phyloP scores from a whole-genome alignment of 2,797 vertebrate genomes.

The Momotus momota region DNA sequence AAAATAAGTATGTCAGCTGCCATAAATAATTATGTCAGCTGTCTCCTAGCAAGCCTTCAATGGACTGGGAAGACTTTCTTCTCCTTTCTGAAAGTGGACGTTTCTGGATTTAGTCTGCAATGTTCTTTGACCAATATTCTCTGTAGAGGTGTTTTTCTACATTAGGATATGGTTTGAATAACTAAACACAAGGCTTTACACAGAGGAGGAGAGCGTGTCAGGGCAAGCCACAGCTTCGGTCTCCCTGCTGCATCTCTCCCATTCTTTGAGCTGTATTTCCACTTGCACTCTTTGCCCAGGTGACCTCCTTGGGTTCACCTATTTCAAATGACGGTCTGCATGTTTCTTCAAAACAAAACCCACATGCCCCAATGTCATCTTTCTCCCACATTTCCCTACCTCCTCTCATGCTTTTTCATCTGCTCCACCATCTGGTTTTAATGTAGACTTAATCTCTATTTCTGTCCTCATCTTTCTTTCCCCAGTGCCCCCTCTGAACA shows the following conservation, averaged over 20 bases:
- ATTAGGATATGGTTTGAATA: neutral
- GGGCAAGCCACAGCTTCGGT: neutral
- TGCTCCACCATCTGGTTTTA: neutral
- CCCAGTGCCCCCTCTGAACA: neutral
- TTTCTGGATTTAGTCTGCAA: neutral
- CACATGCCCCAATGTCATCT: accelerated
- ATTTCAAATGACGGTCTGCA: neutral
- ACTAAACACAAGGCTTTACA: neutral
- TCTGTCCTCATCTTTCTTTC: neutral
- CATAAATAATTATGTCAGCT: neutral
- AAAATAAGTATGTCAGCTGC: neutral
- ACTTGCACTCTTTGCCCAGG: accelerated
- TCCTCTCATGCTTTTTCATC: neutral
- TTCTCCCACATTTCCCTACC: neutral
- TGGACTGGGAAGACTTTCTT: neutral
- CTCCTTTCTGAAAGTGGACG: neutral
- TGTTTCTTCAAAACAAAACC: neutral
- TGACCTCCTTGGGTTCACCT: neutral
- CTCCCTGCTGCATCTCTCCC: neutral
- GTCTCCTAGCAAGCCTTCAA: neutral
- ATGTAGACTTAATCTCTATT: neutral
- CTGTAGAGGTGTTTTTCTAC: neutral
- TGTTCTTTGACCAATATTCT: neutral
- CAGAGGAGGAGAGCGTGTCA: neutral
- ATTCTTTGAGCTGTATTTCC: neutral